Evolutionary conservation across 2,113 vertebrate genomes (phyloP), one percentile per base, ranked within the genome.

Genomic region (Anseranas semipalmata): DNA sequence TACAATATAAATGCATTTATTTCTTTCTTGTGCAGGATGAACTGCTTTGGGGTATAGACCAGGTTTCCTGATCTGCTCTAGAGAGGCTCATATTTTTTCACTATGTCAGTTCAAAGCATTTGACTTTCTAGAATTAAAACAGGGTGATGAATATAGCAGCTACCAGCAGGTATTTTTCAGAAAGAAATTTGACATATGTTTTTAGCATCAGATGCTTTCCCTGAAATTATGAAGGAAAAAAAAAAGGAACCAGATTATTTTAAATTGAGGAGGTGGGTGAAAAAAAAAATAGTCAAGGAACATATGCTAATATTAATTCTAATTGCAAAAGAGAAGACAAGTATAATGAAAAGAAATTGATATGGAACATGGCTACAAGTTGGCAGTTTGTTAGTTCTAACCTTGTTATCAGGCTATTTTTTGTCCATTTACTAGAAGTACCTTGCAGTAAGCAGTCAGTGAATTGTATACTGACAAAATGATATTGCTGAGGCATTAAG

Each of bases 211-310:
- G 19, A 58, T 87, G 9, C 7, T 77, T 90, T 85, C 56, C n/a
- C 19, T 72, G n/a, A 71, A 74, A 12, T 48, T 74, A 19, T 19
- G 16, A 3, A 4, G 5, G 7, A 2, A 2, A 2, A 10, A 10
- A 13, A 12, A 46, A 73, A 24, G 8, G 24, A 70, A 62, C 6
- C 5, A 66, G 7, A 16, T 67, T 43, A 30, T 74, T 93, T 73
- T 73, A 2, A 73, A 56, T 6, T 32, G 14, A 4, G 18, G 2
- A 77, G 52, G 7, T n/a, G 12, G 5, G 18, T 7, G 3, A 2
- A 2, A 17, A 17, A 9, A 22, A 53, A 6, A 18, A 1, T 33
- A 3, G 14, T 39, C 6, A 50, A 50, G 28, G 10, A 66, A 13
- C 7, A 10, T 60, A 6, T 60, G 4, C 12, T 77, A 39, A 55